A percentile compares a stretch with the other conserved stretches of the same genome.
These are phyloP conservation scores for Amblyjoppa fuscipennis DNA, from an alignment of 2,888 invertebrate species.

Conservation along the genomic window DNA sequence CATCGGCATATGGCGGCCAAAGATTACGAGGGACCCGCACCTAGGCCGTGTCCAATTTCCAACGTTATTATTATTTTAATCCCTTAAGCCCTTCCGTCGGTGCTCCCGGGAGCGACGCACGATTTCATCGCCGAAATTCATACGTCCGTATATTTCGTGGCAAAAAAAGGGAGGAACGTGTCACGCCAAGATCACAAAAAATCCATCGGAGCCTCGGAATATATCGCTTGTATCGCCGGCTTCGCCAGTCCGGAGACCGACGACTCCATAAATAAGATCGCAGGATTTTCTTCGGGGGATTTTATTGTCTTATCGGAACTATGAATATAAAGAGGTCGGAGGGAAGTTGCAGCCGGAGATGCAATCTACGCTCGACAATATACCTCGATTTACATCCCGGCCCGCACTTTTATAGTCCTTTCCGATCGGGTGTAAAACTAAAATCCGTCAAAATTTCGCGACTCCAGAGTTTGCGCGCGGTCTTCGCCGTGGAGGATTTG, in stretches of 20 bases:
- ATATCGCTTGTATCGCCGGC: slow-evolving; percentile 30
- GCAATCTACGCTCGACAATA: slow-evolving; percentile 36
- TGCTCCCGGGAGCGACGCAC: slow-evolving; percentile 60
- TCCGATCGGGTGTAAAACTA: slow-evolving; percentile 5
- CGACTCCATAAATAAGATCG: slow-evolving; percentile 49
- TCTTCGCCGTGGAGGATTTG: too few species aligned
- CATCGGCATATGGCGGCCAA: slow-evolving; percentile 80
- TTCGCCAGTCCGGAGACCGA: slow-evolving; percentile 23
- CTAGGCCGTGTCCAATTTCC: slow-evolving; percentile 81
- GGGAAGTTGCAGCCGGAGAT: slow-evolving; percentile 36
- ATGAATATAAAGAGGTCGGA: slow-evolving; percentile 33
- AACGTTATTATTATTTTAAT: slow-evolving; percentile 83
- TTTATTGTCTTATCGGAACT: slow-evolving; percentile 46
- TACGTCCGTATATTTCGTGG: slow-evolving; percentile 14
- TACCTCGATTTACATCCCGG: slow-evolving; percentile 12
- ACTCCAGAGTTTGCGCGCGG: neutral
- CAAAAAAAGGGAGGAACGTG: slow-evolving; percentile 2
- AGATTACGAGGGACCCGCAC: slow-evolving; percentile 81
- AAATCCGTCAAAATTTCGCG: slow-evolving; percentile 8
- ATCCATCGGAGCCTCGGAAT: slow-evolving; percentile 22
- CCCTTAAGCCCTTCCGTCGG: slow-evolving; percentile 74
- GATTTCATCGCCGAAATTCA: slow-evolving; percentile 59
- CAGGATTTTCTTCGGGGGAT: slow-evolving; percentile 34
- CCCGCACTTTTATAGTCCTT: slow-evolving; percentile 1
- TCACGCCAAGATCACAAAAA: slow-evolving; percentile 49